phyloP scores from a whole-genome alignment of 2,113 vertebrate genomes.

The Noturus placidus region DNA sequence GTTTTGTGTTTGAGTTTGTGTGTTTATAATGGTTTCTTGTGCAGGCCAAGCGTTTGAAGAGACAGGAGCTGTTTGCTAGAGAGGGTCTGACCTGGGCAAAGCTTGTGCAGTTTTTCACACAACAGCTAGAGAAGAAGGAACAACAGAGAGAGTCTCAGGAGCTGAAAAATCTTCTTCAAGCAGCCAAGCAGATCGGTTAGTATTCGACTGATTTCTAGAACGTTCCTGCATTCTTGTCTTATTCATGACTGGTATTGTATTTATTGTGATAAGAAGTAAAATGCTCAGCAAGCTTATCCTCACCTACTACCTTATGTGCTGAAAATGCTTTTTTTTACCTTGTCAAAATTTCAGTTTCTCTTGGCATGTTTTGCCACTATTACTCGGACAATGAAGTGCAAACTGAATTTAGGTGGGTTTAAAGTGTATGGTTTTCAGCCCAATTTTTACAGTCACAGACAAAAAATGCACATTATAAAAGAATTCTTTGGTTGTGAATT shows the following conservation, averaged over 20 bases:
- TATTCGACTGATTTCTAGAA: conserved; percentile 46
- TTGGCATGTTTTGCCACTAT: not conserved
- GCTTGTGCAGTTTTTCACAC: conserved; percentile 83
- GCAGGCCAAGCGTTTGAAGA: conserved; percentile 86
- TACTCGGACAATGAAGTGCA: not conserved
- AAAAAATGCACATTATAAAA: not conserved
- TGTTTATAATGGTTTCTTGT: conserved; percentile 28
- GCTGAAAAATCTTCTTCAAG: conserved; percentile 84
- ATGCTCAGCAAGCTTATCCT: conserved; percentile 1
- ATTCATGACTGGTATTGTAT: not conserved
- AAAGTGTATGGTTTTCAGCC: not conserved
- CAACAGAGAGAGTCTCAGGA: conserved; percentile 78
- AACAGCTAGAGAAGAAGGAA: conserved; percentile 80
- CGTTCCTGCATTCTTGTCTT: not conserved
- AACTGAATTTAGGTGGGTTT: not conserved
- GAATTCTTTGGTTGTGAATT: not conserved
- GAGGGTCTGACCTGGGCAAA: conserved; percentile 90
- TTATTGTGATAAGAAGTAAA: not conserved
- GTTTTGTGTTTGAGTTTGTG: not conserved
- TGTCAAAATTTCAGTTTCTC: not conserved
- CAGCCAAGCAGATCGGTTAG: conserved; percentile 91
- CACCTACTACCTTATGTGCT: conserved; percentile 6
- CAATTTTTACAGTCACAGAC: not conserved
- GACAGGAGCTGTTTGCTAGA: conserved; percentile 78
- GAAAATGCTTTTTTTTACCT: not conserved